Evolutionary conservation across 2,888 invertebrate genomes (phyloP), one percentile per base, ranked within the genome.

Genomic region (Chaitophorus viminalis): DNA sequence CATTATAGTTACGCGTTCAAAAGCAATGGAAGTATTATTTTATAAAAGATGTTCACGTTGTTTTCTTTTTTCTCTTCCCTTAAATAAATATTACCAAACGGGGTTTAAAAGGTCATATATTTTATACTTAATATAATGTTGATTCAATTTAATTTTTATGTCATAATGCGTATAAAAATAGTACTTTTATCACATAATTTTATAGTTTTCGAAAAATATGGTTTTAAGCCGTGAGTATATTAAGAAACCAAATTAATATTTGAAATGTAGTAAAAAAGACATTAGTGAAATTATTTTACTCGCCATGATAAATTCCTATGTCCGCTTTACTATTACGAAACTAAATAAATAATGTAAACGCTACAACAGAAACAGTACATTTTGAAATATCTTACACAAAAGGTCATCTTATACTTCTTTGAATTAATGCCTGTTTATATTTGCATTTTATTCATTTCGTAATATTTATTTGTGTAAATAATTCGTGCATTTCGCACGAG

Each of bases 81-180:
- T 46, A 21, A 75, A 25, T 39, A 17, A 14, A 25, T 46, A 76
- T 75, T 46, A 76, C 6, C 8, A 17, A 76, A 76, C 29, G 2
- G 17, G 52, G 52, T 76, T 31, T 29, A 52, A 76, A 76, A 6
- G 52, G 52, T 31, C 76, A 52, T 76, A 52, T 8, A 52, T 29
- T 46, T 76, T 6, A 52, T 25, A 78, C 0, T 25, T 25, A 78
- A 60, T 60, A 54, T 60, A 54, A 60, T 33, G 77, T 60, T 60
- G 60, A 78, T 60, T 78, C 78, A 33, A 78, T 78, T 60, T 33
- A 0, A 75, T 75, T 46, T 75, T 46, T 46, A 75, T 54, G 46
- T 75, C 36, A 60, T n/a, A 36, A 36, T 14, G 31, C 54, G 31
- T 33, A 78, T 31, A n/a, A 60, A 78, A 29, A 60, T 6, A 9